Evolutionary conservation across 2,888 invertebrate genomes (phyloP), one percentile per base, ranked within the genome.

Genomic region (Xestia rhomboidea): DNA sequence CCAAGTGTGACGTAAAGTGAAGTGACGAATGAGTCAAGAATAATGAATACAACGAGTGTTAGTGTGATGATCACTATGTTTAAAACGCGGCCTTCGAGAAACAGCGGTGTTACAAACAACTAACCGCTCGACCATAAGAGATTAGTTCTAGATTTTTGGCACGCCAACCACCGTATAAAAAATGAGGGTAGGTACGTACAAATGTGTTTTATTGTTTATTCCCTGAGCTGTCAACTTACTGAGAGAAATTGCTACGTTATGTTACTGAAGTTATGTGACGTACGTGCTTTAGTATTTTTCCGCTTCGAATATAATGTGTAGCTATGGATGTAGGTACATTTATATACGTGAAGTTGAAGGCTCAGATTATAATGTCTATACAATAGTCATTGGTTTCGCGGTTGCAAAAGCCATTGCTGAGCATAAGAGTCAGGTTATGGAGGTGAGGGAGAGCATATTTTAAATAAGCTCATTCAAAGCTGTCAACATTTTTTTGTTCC

Each of bases 61-160:
- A 6, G 27, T 57, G 57, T 57, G 18, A 57, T 27, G 8, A 7
- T 41, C 13, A n/a, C 41, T 64, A n/a, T 15, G 2, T 13, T 62
- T 41, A 64, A 24, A n/a, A 64, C 41, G 7, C 5, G 8, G 30
- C 10, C 21, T 79, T 64, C 30, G 34, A 79, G 81, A 69, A 81
- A 66, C 21, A 44, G 24, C 11, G 24, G 7, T 51, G 44, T 34
- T 78, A 66, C 18, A 83, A 79, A 67, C 44, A 64, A 74, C 63
- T 64, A 30, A 67, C 74, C 38, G 51, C n/a, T 57, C 30, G 34
- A 57, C 64, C 64, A 67, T 76, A 82, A 73, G 68, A 86, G 80
- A 86, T 85, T 86, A 83, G 73, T 80, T 79, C 60, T 77, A 84
- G 74, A 76, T 76, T 84, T 81, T 81, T 76, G 87, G 78, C 78